Conservation (phyloP, 2,888 invertebrate genomes). For the Ganaspis brasiliensis region DNA sequence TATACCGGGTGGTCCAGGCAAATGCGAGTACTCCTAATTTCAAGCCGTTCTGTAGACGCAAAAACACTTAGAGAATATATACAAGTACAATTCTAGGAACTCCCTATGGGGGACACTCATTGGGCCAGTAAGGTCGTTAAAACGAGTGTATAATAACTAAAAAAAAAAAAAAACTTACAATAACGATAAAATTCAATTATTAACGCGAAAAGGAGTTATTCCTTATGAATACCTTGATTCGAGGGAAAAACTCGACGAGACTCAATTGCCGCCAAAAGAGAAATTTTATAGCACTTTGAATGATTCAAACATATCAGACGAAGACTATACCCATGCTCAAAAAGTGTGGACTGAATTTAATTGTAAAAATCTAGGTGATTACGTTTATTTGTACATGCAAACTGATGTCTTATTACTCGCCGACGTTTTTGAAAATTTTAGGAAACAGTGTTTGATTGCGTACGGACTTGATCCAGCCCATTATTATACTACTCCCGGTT, state of each 20-base stretch:
- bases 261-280: constrained; percentile 56
- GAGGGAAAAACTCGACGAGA: constrained; percentile 56
- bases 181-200: constrained; percentile 45
- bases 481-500: neutral
- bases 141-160: too few species aligned
- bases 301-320: constrained; percentile 54
- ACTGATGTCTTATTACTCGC: constrained; percentile 9
- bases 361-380: constrained; percentile 7
- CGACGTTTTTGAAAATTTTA: constrained; percentile 9
- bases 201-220: constrained; percentile 69
- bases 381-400: constrained; percentile 18
- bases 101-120: too few species aligned
- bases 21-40: too few species aligned
- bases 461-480: constrained; percentile 30
- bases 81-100: too few species aligned
- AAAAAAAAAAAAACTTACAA: too few species aligned
- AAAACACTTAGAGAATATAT: too few species aligned
- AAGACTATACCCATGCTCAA: constrained; percentile 40
- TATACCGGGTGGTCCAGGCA: too few species aligned
- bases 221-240: constrained; percentile 67
- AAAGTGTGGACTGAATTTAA: constrained; percentile 60
- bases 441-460: constrained; percentile 6
- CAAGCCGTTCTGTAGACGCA: too few species aligned
- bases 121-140: too few species aligned
- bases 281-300: constrained; percentile 62